Evolutionary conservation across 2,888 invertebrate species (phyloP), one percentile per base, ranked within the genome.

Genomic region (Latrodectus elegans): DNA sequence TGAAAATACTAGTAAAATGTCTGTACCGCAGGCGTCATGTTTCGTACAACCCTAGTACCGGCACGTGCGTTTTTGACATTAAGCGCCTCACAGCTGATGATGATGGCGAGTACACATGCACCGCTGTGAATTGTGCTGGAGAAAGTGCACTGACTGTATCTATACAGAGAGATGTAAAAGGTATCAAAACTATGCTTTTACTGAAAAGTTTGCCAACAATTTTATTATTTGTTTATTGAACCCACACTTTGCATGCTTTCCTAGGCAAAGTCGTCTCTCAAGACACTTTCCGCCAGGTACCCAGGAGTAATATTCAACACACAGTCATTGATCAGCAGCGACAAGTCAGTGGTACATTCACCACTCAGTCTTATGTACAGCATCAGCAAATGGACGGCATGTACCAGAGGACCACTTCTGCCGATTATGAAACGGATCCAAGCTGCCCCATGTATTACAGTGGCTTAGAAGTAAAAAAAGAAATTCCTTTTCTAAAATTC

Each of bases 81-180:
- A 96, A 96, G 92, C 96, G 97, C 92, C 97, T 98, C 91, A 97
- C 97, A 89, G 97, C 97, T 84, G 98, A 97, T 78, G 98, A 98
- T 93, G 97, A 97, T 92, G 98, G 98, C 90, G 98, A 98, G 93
- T 98, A 98, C 92, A 97, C 97, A 1, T 97, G 98, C 93, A 96
- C 96, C 88, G 98, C 98, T 73, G 95, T 96, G 91, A 98, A 98
- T 93, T 96, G 97, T 92, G 97, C 97, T 91, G 99, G 99, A 88
- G 98, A 98, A 93, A 97, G 98, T 70, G 97, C 98, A 91, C 98
- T 97, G 93, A 97, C 97, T 88, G 97, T 97, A 79, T 97, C 96
- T 92, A 97, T 97, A 91, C 97, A 97, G 92, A 97, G 97, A 6
- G 97, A 97, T 90, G 74, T 87, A 4, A 81, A 64, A 74, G 91